These are phyloP conservation scores for Hycleus phaleratus DNA, from an alignment of 1,140 invertebrate species.

Conservation along the genomic window DNA sequence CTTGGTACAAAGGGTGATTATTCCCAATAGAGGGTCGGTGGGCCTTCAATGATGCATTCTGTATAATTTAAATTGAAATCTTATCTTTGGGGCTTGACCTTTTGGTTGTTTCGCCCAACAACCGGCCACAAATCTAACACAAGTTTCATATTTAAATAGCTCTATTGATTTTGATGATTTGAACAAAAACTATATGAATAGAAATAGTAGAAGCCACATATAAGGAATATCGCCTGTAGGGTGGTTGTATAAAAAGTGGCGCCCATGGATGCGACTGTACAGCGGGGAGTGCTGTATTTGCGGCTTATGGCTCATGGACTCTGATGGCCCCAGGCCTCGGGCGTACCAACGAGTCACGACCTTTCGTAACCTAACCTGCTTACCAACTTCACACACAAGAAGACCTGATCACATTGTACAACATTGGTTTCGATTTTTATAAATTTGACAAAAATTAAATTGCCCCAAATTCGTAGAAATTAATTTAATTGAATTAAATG, in stretches of 20 bases:
- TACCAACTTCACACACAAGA: slow-evolving; percentile 38
- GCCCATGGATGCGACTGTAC: slow-evolving; percentile 11
- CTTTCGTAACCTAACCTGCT: slow-evolving; percentile 40
- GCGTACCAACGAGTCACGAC: slow-evolving; percentile 39
- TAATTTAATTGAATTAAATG: no score
- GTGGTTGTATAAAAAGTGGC: slow-evolving; percentile 7
- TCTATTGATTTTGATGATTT: no score
- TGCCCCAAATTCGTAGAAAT: no score
- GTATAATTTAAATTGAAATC: slow-evolving; percentile 15
- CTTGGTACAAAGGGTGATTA: no score
- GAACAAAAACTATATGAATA: no score
- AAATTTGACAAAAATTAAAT: no score
- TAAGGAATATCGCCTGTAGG: no score
- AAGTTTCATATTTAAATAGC: no score
- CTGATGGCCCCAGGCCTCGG: slow-evolving; percentile 25
- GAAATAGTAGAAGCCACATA: no score
- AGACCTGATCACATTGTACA: slow-evolving; percentile 30
- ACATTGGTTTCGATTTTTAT: slow-evolving; percentile 3
- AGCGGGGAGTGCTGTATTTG: slow-evolving; percentile 11
- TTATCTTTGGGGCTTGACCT: slow-evolving; percentile 12
- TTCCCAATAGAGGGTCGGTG: no score
- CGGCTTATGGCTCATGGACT: slow-evolving; percentile 12
- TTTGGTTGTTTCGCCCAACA: slow-evolving; percentile 8
- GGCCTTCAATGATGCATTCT: background rate
- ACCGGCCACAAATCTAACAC: slow-evolving; percentile 5